phyloP scores from a whole-genome alignment of 1,140 invertebrate species.

The Nasonia longicornis region DNA sequence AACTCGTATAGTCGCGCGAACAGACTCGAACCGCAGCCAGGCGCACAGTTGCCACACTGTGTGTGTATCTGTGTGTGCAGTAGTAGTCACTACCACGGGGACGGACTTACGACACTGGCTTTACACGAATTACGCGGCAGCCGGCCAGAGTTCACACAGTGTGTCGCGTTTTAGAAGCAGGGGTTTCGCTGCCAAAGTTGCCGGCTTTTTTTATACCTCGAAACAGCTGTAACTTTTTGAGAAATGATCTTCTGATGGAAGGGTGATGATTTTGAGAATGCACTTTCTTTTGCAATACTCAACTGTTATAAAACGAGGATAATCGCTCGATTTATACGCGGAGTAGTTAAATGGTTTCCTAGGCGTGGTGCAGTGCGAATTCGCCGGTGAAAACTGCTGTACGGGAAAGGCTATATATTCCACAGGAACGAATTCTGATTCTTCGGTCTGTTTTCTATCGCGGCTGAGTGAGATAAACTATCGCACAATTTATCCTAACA shows the following conservation, averaged over 20 bases:
- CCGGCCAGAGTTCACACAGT: not conserved
- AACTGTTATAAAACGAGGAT: no score
- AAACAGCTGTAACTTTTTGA: no score
- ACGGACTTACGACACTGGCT: not conserved
- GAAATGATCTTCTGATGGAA: no score
- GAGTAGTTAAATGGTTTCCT: no score
- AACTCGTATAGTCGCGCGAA: constrained; percentile 47
- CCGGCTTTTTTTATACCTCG: not conserved
- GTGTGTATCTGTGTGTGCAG: not conserved
- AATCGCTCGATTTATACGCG: no score
- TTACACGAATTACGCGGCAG: not conserved
- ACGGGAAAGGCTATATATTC: not conserved
- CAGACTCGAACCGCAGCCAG: constrained; percentile 38
- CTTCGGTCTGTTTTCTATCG: not conserved
- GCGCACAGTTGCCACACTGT: constrained; percentile 43
- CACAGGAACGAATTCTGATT: not conserved
- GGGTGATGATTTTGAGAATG: no score
- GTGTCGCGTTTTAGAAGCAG: not conserved
- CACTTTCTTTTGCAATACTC: no score
- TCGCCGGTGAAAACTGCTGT: not conserved
- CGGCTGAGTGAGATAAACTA: not conserved
- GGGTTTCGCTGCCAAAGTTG: not conserved
- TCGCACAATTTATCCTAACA: not conserved
- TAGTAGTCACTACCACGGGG: not conserved
- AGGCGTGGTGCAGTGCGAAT: no score